These are phyloP conservation scores for Heterotilapia buettikoferi DNA, from an alignment of 2,113 vertebrate species.

Conservation along the genomic window DNA sequence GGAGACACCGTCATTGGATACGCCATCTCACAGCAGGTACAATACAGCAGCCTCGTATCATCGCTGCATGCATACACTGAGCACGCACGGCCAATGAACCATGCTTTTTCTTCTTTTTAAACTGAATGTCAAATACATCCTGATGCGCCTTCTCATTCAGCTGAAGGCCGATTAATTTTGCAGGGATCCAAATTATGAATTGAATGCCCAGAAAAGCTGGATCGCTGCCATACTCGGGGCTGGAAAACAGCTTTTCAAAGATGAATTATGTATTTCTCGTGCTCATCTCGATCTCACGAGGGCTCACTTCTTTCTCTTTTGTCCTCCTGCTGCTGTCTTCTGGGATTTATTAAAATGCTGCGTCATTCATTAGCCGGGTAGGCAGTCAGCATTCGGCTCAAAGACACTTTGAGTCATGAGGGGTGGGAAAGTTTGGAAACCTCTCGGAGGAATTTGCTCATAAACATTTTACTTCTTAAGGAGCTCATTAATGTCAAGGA, in stretches of 20 bases:
- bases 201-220: not conserved
- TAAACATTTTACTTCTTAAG: not conserved
- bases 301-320: not conserved
- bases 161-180: conserved; percentile 7
- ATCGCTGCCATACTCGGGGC: not conserved
- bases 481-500: not conserved
- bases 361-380: not conserved
- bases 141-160: not conserved
- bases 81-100: not conserved
- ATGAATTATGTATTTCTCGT: conserved; percentile 12
- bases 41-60: not conserved
- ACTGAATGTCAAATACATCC: not conserved
- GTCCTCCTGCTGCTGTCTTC: not conserved
- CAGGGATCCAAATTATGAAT: conserved; percentile 17
- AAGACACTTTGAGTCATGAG: not conserved
- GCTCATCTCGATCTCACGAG: not conserved
- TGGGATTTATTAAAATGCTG: not conserved
- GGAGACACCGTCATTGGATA: conserved; percentile 93
- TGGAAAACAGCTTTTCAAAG: not conserved
- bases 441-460: not conserved
- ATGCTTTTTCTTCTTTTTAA: not conserved
- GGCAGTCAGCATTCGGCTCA: not conserved
- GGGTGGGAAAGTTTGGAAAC: not conserved
- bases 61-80: not conserved
- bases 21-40: conserved; percentile 91